phyloP scores from a whole-genome alignment of 2,113 vertebrate genomes.

The Aythya baeri region DNA sequence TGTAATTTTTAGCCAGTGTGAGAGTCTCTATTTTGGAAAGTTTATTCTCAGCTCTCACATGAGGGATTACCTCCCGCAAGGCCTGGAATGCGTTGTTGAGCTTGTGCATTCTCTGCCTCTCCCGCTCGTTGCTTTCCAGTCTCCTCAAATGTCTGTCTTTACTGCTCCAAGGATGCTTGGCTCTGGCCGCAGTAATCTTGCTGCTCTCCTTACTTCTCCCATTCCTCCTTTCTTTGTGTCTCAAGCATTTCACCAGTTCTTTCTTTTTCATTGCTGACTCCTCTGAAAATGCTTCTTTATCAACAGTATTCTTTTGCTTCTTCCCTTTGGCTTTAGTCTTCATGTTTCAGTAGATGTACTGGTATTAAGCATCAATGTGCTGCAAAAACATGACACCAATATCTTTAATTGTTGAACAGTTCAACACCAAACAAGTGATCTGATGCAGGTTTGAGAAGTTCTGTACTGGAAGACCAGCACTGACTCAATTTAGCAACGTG shows the following conservation, averaged over 20 bases:
- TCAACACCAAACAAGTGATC: not conserved
- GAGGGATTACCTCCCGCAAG: slow-evolving; percentile 92
- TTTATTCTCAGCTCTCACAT: slow-evolving; percentile 92
- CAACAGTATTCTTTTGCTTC: slow-evolving; percentile 72
- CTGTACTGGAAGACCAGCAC: not conserved
- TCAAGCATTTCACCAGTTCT: slow-evolving; percentile 81
- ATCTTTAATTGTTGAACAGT: not conserved
- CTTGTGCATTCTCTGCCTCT: slow-evolving; percentile 98
- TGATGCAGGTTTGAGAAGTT: not conserved
- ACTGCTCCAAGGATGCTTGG: slow-evolving; percentile 62
- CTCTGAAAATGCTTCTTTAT: slow-evolving; percentile 71
- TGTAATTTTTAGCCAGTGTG: slow-evolving; percentile 97
- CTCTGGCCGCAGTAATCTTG: slow-evolving; percentile 30
- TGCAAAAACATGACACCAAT: slow-evolving; percentile 38
- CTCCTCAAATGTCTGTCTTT: slow-evolving; percentile 85
- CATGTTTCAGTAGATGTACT: slow-evolving; percentile 74
- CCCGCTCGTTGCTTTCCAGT: slow-evolving; percentile 95
- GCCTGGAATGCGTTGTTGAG: slow-evolving; percentile 99
- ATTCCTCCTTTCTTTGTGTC: slow-evolving; percentile 50
- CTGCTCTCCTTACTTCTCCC: slow-evolving; percentile 20
- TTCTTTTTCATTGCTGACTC: slow-evolving; percentile 78
- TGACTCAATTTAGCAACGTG: not conserved
- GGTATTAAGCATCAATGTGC: not conserved
- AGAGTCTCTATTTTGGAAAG: slow-evolving; percentile 99
- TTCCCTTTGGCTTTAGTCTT: slow-evolving; percentile 89